Conservation (phyloP, 2,113 vertebrate genomes). For the Castor canadensis region DNA sequence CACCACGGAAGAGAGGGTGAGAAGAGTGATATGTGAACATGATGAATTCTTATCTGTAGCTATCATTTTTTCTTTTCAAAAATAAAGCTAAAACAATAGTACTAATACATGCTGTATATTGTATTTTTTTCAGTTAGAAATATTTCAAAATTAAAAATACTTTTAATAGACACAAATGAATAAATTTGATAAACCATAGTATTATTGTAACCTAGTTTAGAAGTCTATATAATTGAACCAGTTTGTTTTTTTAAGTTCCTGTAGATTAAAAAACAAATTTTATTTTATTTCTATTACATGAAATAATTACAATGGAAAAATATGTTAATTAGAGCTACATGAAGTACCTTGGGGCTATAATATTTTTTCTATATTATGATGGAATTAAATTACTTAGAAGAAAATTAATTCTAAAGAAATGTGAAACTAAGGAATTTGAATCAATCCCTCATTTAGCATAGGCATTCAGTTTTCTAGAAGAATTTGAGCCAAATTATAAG, state of each 20-base stretch:
- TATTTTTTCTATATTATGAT: constrained; percentile 42
- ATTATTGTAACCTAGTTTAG: neutral
- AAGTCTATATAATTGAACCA: neutral
- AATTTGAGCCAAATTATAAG: constrained; percentile 57
- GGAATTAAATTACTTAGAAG: constrained; percentile 51
- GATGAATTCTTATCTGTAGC: neutral
- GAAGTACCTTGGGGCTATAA: constrained; percentile 8
- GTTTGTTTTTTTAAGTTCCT: constrained; percentile 31
- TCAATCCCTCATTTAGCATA: constrained; percentile 3
- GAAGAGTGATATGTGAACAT: neutral
- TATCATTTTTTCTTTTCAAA: constrained; percentile 1
- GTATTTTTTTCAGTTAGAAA: neutral
- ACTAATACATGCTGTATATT: neutral
- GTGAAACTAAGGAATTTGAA: constrained; percentile 32
- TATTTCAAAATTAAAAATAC: constrained; percentile 32
- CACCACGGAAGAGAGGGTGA: neutral
- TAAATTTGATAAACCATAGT: constrained; percentile 30
- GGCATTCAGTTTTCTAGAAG: constrained; percentile 6
- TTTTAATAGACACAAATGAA: constrained; percentile 2
- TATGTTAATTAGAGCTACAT: neutral
- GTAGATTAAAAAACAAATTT: constrained; percentile 53
- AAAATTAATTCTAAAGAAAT: constrained; percentile 64
- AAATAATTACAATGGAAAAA: constrained; percentile 34
- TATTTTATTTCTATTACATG: constrained; percentile 30
- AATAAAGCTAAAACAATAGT: neutral